Conservation (phyloP, 2,888 invertebrate genomes). For the Melieria crassipennis region DNA sequence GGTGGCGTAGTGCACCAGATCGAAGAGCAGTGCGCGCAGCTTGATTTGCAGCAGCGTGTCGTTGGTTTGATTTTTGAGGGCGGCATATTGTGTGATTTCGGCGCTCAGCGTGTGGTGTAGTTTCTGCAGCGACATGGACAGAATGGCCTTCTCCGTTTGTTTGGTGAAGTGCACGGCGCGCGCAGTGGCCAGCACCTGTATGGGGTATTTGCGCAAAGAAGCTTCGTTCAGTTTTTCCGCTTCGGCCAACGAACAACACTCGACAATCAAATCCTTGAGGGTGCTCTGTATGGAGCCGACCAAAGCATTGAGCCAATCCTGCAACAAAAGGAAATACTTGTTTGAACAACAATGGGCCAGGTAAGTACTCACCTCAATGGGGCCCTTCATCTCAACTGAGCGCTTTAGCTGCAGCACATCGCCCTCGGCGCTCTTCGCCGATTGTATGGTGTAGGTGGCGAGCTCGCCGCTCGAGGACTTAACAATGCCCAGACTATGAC, state of each 20-base stretch:
- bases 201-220: constrained; percentile 65
- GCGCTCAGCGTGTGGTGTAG: constrained; percentile 68
- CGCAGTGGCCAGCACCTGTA: constrained; percentile 85
- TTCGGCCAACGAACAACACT: constrained; percentile 64
- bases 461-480: constrained; percentile 39
- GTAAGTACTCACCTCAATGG: constrained; percentile 57
- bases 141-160: constrained; percentile 83
- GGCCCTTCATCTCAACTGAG: constrained; percentile 59
- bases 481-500: constrained; percentile 77
- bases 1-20: constrained; percentile 90
- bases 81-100: constrained; percentile 57
- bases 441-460: constrained; percentile 60
- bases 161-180: constrained; percentile 88
- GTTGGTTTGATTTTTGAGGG: constrained; percentile 62
- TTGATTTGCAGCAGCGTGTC: constrained; percentile 79
- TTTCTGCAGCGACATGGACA: constrained; percentile 71
- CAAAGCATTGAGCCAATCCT: constrained; percentile 69
- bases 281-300: constrained; percentile 85
- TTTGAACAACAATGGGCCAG: neutral
- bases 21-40: constrained; percentile 90
- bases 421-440: constrained; percentile 67
- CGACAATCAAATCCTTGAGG: constrained; percentile 74
- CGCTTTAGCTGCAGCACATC: constrained; percentile 56
- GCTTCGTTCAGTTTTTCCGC: constrained; percentile 64
- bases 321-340: constrained; percentile 1